These are phyloP conservation scores for Acanthosepion esculentum DNA, from an alignment of 2,888 invertebrate species.

Conservation along the genomic window DNA sequence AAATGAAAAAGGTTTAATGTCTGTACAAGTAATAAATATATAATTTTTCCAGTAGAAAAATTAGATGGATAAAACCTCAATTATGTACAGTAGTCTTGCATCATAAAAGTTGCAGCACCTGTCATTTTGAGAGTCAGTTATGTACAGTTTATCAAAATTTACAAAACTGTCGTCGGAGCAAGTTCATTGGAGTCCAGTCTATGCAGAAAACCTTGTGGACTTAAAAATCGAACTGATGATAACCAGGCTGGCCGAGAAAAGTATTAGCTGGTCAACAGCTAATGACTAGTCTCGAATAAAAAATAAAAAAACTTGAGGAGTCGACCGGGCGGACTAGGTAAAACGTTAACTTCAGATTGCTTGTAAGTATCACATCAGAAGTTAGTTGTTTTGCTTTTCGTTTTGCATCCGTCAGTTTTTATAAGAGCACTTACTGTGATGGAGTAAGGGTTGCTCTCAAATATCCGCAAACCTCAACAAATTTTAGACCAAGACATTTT, in stretches of 20 bases:
- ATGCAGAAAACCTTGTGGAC: constrained; percentile 40
- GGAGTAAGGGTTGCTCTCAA: constrained; percentile 44
- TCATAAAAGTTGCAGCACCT: constrained; percentile 47
- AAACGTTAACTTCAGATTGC: constrained; percentile 24
- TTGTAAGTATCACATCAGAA: constrained; percentile 46
- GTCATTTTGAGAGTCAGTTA: constrained; percentile 37
- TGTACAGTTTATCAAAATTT: constrained; percentile 48
- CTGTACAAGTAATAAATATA: constrained; percentile 49
- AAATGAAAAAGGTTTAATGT: constrained; percentile 49
- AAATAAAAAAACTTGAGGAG: not conserved
- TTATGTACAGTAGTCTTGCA: constrained; percentile 47
- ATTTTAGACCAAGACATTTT: constrained; percentile 8
- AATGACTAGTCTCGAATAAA: not conserved
- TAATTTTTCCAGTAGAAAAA: constrained; percentile 47
- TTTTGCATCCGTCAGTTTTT: constrained; percentile 43
- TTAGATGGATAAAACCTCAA: constrained; percentile 47
- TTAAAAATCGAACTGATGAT: not conserved
- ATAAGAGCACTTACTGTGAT: constrained; percentile 47
- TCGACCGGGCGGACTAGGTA: constrained; percentile 33
- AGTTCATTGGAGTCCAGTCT: constrained; percentile 40
- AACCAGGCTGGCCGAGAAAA: constrained; percentile 34
- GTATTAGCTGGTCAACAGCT: constrained; percentile 44
- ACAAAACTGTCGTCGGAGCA: constrained; percentile 45
- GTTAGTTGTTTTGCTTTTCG: constrained; percentile 41
- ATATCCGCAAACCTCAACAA: constrained; percentile 45